Evolutionary conservation across 1,140 invertebrate species (phyloP), one percentile per base, ranked within the genome.

Genomic region (Carposina sasakii): DNA sequence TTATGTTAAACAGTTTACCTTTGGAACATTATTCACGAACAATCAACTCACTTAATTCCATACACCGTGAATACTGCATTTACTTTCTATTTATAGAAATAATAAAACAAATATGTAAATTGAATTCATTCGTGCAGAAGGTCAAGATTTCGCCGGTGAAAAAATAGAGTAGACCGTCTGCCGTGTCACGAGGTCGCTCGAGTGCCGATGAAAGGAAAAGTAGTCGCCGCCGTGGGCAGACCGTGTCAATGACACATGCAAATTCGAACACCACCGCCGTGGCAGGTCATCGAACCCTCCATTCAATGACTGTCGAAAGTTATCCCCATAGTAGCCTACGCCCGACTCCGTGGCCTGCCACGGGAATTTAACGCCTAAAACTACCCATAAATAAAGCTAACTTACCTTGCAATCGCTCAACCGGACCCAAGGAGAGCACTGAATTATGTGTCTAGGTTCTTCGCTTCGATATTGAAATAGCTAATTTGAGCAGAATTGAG

Each of bases 231-330:
- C 58, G 54, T 52, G 60, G 52, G 61, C 65, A 63, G 58, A 63
- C 57, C 68, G 67, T 65, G 75, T 76, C 75, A 74, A 67, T 78
- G 75, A 76, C 75, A 78, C 72, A 78, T 78, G 75, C 71, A 76
- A 73, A 76, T 76, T 67, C 61, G 63, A 58, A 72, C 65, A 63
- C 55, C 67, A 69, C 55, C 67, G 65, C 61, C 68, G 63, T 57
- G 63, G 52, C 57, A 60, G 73, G 74, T 67, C 67, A 69, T 65
- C 52, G 69, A 74, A 64, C 74, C 54, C 62, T 52, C 67, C 65
- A 75, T 72, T 77, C 67, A 77, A 71, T 75, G 70, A 72, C 66
- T 72, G 71, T 74, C 72, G 75, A 78, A 78, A 78, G 72, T 76
- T 71, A 60, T 63, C 66, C 60, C 50, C 33, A 34, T 48, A 24